Conservation (phyloP, 2,888 invertebrate species). For the Troides helena region DNA sequence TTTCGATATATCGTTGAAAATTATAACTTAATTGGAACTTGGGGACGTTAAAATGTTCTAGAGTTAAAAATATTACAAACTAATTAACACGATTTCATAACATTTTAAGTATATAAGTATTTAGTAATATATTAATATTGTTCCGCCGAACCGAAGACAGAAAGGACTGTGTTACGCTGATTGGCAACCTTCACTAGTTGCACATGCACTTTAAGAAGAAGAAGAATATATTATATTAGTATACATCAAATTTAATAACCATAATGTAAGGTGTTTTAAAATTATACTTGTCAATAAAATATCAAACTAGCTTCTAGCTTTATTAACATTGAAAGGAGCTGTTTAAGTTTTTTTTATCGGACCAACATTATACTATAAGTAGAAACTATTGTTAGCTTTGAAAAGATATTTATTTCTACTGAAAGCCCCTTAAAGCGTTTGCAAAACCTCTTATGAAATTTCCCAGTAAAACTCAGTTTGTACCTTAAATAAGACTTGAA, state of each 20-base stretch:
- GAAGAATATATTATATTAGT: neutral
- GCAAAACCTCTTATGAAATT: neutral
- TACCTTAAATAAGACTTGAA: conserved; percentile 14
- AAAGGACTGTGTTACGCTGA: too few species aligned
- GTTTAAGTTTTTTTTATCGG: neutral
- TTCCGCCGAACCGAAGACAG: too few species aligned
- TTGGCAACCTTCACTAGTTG: too few species aligned
- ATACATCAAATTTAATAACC: neutral
- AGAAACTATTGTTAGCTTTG: neutral
- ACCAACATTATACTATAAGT: neutral
- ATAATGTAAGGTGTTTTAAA: neutral
- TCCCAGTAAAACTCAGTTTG: conserved; percentile 6
- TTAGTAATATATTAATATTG: neutral
- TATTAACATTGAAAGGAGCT: neutral
- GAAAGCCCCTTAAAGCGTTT: conserved; percentile 11
- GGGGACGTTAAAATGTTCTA: too few species aligned
- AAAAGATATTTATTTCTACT: neutral
- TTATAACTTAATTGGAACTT: conserved; percentile 23
- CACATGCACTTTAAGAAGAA: too few species aligned
- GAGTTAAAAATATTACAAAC: too few species aligned
- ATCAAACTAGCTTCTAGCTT: neutral
- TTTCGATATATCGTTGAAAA: conserved; percentile 16
- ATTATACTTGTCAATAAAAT: neutral
- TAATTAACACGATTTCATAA: neutral
- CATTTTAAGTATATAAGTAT: neutral